Evolutionary conservation across 2,888 invertebrate species (phyloP), one percentile per base, ranked within the genome.

Genomic region (Phragmatobia fuliginosa): DNA sequence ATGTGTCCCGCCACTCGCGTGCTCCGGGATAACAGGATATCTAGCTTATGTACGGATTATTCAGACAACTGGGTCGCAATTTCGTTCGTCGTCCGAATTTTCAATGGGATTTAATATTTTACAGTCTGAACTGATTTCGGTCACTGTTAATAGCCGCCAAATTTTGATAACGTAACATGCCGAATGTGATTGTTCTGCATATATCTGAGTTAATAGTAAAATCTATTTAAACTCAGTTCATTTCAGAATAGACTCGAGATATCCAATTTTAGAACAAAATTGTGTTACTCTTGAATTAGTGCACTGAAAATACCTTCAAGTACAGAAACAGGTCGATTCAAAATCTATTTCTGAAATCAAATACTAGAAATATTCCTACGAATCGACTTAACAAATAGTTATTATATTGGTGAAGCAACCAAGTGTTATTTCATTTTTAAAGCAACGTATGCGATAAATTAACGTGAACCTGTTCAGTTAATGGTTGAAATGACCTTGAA

Each of bases 1-100:
- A 82, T 82, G 80, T 91, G 87, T 88, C 87, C 85, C 85, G 79
- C 82, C 79, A 81, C 78, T 78, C 77, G 77, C 78, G 72, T 77
- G 77, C 76, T 77, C 74, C 75, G 83, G 82, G 80, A 79, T 85
- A 85, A 84, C 86, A 83, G 86, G 85, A 86, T 84, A 87, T 83
- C 85, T 81, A 85, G 88, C 86, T 87, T 87, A 86, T 83, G 83
- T 83, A 79, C 72, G 83, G 81, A 85, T 88, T 85, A 85, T 85
- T 83, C 83, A 81, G 81, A 85, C 85, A 87, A 85, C 85, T 86
- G 78, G 81, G 83, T 84, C 82, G 72, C 83, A 83, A 85, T 88
- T 88, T 87, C 79, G 79, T 81, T 86, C 80, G 79, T 79, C 72
- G 76, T 74, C 77, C 66, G 71, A 83, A 83, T 83, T 85, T 83